These are phyloP conservation scores for Trachythela sp. DNA, from an alignment of 64 coral and sea anemone species.

Conservation along the genomic window DNA sequence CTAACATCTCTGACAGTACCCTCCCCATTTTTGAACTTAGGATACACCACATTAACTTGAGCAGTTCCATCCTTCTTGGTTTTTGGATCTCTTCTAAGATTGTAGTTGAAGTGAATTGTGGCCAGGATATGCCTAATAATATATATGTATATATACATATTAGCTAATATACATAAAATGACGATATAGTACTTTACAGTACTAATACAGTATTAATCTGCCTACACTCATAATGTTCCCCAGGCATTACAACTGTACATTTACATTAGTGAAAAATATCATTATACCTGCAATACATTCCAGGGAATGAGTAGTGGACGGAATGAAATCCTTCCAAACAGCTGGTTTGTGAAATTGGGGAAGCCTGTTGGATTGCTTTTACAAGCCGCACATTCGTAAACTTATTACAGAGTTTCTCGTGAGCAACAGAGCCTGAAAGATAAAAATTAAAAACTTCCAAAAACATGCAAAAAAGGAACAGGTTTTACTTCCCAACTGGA, in stretches of 20 bases:
- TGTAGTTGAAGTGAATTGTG: conserved; percentile 42
- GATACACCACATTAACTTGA: conserved; percentile 46
- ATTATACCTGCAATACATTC: conserved; percentile 8
- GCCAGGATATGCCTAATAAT: conserved; percentile 44
- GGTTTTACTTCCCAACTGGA: too few species aligned
- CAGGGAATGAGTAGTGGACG: not conserved
- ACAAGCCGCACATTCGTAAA: not conserved
- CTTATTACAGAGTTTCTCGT: not conserved
- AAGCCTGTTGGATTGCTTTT: not conserved
- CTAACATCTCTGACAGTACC: conserved; percentile 33
- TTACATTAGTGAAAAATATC: not conserved
- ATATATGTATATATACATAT: not conserved
- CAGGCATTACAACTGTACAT: not conserved
- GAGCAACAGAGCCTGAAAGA: not conserved
- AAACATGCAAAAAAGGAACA: too few species aligned
- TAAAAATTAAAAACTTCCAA: too few species aligned
- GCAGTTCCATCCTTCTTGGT: conserved; percentile 23
- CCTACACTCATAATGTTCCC: too few species aligned
- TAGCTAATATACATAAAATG: too few species aligned
- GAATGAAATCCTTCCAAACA: conserved; percentile 1
- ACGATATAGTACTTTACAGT: too few species aligned
- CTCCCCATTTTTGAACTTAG: conserved; percentile 59
- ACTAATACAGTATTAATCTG: not conserved
- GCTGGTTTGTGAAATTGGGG: conserved; percentile 1
- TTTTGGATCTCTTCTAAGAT: conserved; percentile 33